Percentiles rank a stretch among this genome's conserved stretches.
These are phyloP conservation scores for Crotalus horridus DNA, from an alignment of 2,113 vertebrate species.

Conservation along the genomic window DNA sequence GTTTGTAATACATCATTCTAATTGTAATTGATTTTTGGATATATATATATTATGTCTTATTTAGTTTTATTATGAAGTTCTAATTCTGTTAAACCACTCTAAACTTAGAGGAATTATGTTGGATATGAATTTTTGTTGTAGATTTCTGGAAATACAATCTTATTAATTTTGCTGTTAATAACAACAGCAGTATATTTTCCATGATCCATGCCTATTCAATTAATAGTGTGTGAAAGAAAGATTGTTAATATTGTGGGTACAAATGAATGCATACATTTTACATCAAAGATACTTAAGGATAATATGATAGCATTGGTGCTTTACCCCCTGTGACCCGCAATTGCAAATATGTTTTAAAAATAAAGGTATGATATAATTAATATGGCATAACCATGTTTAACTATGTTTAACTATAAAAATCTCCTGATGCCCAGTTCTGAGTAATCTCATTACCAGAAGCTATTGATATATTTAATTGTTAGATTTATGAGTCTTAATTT, in stretches of 20 bases:
- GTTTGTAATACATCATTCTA: constrained; percentile 20
- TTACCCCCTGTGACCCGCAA: no score
- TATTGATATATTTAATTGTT: neutral
- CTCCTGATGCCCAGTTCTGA: neutral
- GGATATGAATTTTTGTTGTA: neutral
- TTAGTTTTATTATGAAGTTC: neutral
- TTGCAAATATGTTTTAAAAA: no score
- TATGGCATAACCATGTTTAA: no score
- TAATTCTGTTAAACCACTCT: neutral
- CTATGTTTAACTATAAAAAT: no score
- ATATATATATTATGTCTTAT: neutral
- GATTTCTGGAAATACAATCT: neutral
- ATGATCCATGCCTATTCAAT: neutral
- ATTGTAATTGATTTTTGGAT: neutral
- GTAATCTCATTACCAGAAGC: neutral
- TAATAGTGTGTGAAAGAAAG: neutral
- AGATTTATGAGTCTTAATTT: neutral
- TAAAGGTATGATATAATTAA: no score
- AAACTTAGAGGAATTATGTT: neutral
- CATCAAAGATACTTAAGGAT: neutral
- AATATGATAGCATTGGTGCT: no score
- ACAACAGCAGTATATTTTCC: no score
- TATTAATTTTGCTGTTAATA: no score
- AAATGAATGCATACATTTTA: neutral
- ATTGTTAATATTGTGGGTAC: neutral